phyloP scores from a whole-genome alignment of 2,888 invertebrate genomes.

The Lutraria lutraria region DNA sequence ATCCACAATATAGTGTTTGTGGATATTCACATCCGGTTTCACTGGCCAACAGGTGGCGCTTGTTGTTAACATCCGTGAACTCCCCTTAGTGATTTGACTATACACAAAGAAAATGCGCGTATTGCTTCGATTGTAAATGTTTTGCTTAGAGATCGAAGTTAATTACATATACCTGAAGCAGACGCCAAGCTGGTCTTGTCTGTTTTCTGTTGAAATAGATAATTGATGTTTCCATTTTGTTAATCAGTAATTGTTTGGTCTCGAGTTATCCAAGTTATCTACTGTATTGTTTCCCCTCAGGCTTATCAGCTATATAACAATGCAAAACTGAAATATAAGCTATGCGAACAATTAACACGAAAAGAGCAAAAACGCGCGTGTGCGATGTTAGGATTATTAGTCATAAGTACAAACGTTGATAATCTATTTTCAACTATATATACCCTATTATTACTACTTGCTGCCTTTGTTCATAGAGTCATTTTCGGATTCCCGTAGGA shows the following conservation, averaged over 20 bases:
- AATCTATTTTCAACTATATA: background rate
- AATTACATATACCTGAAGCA: background rate
- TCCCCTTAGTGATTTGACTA: background rate
- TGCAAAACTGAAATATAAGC: background rate
- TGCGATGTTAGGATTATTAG: background rate
- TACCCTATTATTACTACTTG: too few species aligned
- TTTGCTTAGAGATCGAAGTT: background rate
- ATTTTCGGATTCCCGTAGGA: too few species aligned
- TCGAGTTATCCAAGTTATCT: slow-evolving; percentile 6
- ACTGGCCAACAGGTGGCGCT: slow-evolving; percentile 5
- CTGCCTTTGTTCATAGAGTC: too few species aligned
- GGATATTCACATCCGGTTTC: background rate
- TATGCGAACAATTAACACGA: background rate
- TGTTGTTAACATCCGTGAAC: background rate
- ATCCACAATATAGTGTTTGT: background rate
- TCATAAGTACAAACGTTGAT: background rate
- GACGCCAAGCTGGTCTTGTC: background rate
- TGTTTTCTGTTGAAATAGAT: slow-evolving; percentile 19
- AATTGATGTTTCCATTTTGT: slow-evolving; percentile 11
- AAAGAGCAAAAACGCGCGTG: background rate
- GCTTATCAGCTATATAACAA: slow-evolving; percentile 3
- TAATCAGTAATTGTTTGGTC: slow-evolving; percentile 19
- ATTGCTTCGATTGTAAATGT: background rate
- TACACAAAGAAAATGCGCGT: background rate
- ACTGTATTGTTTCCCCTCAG: background rate